These are phyloP conservation scores for Lycorma delicatula DNA, from an alignment of 1,140 invertebrate species.

Conservation along the genomic window DNA sequence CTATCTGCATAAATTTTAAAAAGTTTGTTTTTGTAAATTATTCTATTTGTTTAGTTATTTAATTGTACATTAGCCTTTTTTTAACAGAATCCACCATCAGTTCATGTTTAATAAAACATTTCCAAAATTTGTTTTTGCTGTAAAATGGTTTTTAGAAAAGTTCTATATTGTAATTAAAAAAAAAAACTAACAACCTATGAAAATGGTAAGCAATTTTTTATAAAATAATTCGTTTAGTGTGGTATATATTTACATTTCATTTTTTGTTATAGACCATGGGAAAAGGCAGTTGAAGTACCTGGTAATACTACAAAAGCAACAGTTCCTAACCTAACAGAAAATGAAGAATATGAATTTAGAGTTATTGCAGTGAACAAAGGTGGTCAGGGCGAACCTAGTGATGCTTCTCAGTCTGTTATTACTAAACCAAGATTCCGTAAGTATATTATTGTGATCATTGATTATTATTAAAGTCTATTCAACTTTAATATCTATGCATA, in stretches of 20 bases:
- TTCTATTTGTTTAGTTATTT: no score
- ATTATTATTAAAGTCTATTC: no score
- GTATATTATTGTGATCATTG: constrained; percentile 15
- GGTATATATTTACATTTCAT: background rate
- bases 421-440: constrained; percentile 72
- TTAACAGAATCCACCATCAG: no score
- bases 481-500: no score
- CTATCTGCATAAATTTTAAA: no score
- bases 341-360: constrained; percentile 94
- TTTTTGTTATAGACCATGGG: constrained; percentile 58
- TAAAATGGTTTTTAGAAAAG: no score
- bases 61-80: no score
- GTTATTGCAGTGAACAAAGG: constrained; percentile 95
- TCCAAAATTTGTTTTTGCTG: no score
- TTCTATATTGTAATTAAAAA: no score
- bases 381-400: constrained; percentile 87
- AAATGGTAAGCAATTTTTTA: background rate
- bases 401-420: constrained; percentile 74
- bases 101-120: no score
- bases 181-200: no score
- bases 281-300: constrained; percentile 70
- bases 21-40: no score
- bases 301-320: constrained; percentile 67
- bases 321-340: constrained; percentile 78
- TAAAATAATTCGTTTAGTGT: background rate